Evolutionary conservation across 2,797 vertebrate species (phyloP).

Genomic region (Danio aesculapii): DNA sequence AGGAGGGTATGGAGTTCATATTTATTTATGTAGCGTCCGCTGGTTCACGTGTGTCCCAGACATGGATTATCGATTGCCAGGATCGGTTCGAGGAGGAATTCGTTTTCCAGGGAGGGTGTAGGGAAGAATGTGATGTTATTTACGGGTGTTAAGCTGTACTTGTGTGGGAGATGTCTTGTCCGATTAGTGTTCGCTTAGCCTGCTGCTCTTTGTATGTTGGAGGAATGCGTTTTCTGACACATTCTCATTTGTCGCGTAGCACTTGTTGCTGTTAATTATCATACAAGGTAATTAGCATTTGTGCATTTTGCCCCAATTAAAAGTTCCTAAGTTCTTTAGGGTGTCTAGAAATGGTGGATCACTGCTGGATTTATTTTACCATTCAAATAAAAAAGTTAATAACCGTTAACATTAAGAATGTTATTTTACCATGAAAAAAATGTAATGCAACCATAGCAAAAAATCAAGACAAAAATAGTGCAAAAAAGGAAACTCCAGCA

Average conservation of each 20-base stretch:
- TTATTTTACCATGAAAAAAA: no score
- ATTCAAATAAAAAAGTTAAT: no score
- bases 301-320: background rate
- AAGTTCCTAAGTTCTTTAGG: background rate
- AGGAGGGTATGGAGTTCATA: conserved; percentile 28
- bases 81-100: conserved; percentile 17
- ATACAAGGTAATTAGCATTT: background rate
- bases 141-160: conserved; percentile 25
- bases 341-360: background rate
- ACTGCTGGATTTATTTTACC: no score
- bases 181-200: conserved; percentile 6
- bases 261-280: background rate
- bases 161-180: conserved; percentile 6
- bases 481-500: no score
- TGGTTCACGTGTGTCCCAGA: conserved; percentile 37
- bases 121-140: conserved; percentile 44
- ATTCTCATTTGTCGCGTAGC: conserved; percentile 1
- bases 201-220: background rate
- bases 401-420: no score
- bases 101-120: background rate
- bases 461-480: no score
- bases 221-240: background rate
- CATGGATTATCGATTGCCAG: conserved; percentile 46
- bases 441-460: no score
- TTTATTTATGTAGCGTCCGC: conserved; percentile 41